Conservation (phyloP, 2,888 invertebrate species). For the Parnassius glacialis region DNA sequence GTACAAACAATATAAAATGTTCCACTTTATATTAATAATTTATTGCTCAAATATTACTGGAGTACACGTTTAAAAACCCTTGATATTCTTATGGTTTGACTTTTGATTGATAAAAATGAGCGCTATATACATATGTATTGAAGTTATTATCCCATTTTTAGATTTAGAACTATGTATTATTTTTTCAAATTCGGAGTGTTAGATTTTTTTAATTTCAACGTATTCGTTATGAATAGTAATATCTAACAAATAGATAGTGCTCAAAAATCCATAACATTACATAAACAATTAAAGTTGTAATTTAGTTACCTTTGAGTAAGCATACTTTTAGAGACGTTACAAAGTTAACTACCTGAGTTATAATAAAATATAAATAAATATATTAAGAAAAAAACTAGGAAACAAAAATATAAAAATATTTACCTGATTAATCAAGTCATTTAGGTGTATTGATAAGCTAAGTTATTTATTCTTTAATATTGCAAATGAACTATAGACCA, state of each 20-base stretch:
- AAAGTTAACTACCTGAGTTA: slow-evolving; percentile 4
- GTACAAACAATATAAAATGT: not conserved
- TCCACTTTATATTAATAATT: not conserved
- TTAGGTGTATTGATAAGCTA: slow-evolving; percentile 56
- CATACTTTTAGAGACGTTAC: not conserved
- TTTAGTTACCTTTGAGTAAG: too few species aligned
- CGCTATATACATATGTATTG: too few species aligned
- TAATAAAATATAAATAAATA: not conserved
- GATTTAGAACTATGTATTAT: not conserved
- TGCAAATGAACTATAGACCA: not conserved
- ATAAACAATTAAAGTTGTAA: too few species aligned
- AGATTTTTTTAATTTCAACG: not conserved
- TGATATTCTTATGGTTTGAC: too few species aligned
- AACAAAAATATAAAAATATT: not conserved
- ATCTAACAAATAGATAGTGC: not conserved
- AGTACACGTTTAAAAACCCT: too few species aligned
- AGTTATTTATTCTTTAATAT: slow-evolving; percentile 71
- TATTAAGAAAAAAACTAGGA: too few species aligned
- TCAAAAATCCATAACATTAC: not conserved
- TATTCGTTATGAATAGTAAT: not conserved
- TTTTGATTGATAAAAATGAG: too few species aligned
- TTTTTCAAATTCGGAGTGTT: not conserved
- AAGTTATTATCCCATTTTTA: too few species aligned
- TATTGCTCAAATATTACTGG: too few species aligned
- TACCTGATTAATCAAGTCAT: slow-evolving; percentile 46